A percentile compares a stretch with the other conserved stretches of the same genome.
These are phyloP conservation scores for Ariopsis seemanni DNA, from an alignment of 2,113 vertebrate genomes.

Conservation along the genomic window DNA sequence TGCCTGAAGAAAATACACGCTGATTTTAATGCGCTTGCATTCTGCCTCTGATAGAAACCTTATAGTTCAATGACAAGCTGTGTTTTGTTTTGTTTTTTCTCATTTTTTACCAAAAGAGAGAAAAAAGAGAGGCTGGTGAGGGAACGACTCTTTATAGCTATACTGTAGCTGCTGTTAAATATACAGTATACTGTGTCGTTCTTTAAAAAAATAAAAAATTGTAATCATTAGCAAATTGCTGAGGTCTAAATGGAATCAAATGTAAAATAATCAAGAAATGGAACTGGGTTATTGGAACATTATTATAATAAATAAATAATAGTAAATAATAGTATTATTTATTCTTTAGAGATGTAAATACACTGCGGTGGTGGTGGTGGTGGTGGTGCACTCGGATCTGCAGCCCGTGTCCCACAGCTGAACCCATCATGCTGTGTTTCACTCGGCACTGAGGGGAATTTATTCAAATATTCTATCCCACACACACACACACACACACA, in stretches of 20 bases:
- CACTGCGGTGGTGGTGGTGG: neutral
- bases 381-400: neutral
- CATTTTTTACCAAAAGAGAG: neutral
- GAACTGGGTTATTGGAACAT: neutral
- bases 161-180: neutral
- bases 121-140: neutral
- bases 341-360: neutral
- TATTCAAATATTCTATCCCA: slow-evolving; percentile 47
- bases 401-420: slow-evolving; percentile 32
- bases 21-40: neutral
- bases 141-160: neutral
- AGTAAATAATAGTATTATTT: neutral
- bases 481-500: slow-evolving; percentile 14
- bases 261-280: neutral
- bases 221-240: neutral
- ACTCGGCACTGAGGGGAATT: slow-evolving; percentile 44
- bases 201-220: neutral
- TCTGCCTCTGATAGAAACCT: neutral
- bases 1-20: neutral
- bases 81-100: neutral
- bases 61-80: neutral
- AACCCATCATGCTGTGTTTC: slow-evolving; percentile 44
- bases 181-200: neutral
- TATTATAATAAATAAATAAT: too few relatives aligned
- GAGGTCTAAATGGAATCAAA: neutral